Conservation (phyloP, 2,888 invertebrate genomes). For the Beris chalybata region DNA sequence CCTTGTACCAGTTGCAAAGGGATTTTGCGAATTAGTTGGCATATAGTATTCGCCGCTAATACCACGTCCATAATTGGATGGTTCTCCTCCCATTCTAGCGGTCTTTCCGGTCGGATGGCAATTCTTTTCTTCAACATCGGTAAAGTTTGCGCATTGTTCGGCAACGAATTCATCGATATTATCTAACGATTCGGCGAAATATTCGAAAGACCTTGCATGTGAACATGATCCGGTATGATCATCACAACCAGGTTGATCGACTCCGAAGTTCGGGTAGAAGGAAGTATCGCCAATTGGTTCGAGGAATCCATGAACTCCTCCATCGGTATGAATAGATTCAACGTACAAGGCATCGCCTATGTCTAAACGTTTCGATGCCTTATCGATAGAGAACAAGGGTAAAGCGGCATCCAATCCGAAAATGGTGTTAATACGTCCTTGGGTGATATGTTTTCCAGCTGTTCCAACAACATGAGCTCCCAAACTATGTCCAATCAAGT, state of each 20-base stretch:
- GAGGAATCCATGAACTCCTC: constrained; percentile 47
- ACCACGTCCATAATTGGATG: constrained; percentile 39
- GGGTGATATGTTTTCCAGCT: constrained; percentile 60
- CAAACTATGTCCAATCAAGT: constrained; percentile 62
- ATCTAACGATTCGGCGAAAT: constrained; percentile 56
- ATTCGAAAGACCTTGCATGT: constrained; percentile 55
- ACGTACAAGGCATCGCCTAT: constrained; percentile 50
- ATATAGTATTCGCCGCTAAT: constrained; percentile 30
- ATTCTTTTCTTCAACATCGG: constrained; percentile 43
- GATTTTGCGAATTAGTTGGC: constrained; percentile 17
- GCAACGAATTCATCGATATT: constrained; percentile 47
- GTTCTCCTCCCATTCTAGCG: constrained; percentile 46
- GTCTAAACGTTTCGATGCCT: constrained; percentile 44
- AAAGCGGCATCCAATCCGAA: constrained; percentile 51
- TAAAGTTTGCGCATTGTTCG: constrained; percentile 44
- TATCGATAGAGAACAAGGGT: constrained; percentile 44
- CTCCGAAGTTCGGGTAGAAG: constrained; percentile 60
- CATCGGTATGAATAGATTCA: constrained; percentile 52
- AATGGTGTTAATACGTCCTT: constrained; percentile 60
- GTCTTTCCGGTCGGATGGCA: constrained; percentile 41
- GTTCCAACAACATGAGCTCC: constrained; percentile 63
- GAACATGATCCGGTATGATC: constrained; percentile 54
- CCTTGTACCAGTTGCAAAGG: constrained; percentile 23
- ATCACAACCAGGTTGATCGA: constrained; percentile 59
- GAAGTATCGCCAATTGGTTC: constrained; percentile 55